Conservation (phyloP, 2,797 vertebrate genomes). For the Parotocinclus haroldoi region DNA sequence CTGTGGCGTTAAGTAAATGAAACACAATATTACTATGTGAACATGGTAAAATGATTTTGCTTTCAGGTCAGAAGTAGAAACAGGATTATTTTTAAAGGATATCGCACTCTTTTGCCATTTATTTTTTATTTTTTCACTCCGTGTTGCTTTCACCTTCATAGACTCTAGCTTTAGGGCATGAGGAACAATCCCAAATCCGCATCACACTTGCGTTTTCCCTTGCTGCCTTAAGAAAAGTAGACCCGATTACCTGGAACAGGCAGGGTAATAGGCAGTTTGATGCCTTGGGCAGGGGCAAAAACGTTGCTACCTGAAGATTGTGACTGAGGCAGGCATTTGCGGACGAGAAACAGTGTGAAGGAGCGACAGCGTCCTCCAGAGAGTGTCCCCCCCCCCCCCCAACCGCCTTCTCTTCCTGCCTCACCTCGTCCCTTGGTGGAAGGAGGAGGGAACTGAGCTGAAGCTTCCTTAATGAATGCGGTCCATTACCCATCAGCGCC, state of each 20-base stretch:
- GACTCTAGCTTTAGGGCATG: conserved; percentile 8
- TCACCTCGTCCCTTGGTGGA: conserved; percentile 90
- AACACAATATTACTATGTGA: too few relatives aligned
- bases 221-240: neutral
- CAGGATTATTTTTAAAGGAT: too few relatives aligned
- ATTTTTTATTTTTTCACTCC: too few relatives aligned
- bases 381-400: conserved; percentile 41
- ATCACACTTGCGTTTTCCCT: conserved; percentile 15
- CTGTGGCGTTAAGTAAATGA: too few relatives aligned
- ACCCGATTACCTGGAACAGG: conserved; percentile 8
- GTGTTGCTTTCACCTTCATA: conserved; percentile 10
- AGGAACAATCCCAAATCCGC: conserved; percentile 16
- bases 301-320: conserved; percentile 1
- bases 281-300: conserved; percentile 11
- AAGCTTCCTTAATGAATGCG: conserved; percentile 99
- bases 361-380: conserved; percentile 73
- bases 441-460: conserved; percentile 91
- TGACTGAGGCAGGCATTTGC: conserved; percentile 59
- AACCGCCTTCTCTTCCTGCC: conserved; percentile 60
- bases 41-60: too few relatives aligned
- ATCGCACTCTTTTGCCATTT: too few relatives aligned
- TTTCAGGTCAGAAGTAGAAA: too few relatives aligned
- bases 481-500: conserved; percentile 99
- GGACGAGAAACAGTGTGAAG: conserved; percentile 23
- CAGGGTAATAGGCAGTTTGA: conserved; percentile 12